Conservation (phyloP, 2,113 vertebrate species). For the Heloderma charlesbogerti region DNA sequence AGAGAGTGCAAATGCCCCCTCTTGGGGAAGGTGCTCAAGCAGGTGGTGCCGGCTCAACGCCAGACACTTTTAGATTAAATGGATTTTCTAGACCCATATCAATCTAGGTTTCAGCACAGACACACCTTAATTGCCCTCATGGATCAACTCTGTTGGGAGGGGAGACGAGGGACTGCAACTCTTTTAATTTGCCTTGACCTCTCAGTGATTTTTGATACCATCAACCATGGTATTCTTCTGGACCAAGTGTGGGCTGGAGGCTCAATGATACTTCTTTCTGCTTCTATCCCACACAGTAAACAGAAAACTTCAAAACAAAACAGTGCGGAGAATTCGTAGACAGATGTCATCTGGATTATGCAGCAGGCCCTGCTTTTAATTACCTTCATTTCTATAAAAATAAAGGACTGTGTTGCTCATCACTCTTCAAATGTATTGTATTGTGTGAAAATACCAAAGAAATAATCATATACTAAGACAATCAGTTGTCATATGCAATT, state of each 20-base stretch:
- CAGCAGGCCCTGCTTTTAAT: neutral
- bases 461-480: constrained; percentile 29
- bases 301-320: neutral
- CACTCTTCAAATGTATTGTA: constrained; percentile 14
- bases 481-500: constrained; percentile 10
- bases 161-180: neutral
- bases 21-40: too few species aligned
- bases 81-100: neutral
- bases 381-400: neutral
- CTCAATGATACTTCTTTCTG: neutral
- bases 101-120: neutral
- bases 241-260: too few species aligned
- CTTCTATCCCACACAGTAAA: neutral
- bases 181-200: neutral
- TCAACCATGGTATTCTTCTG: too few species aligned
- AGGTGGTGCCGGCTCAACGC: neutral
- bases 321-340: neutral
- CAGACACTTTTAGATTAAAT: neutral
- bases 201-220: neutral
- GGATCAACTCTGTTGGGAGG: neutral
- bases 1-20: neutral
- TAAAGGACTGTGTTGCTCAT: neutral
- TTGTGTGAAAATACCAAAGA: constrained; percentile 50
- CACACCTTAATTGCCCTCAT: neutral
- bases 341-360: too few species aligned